Percentiles rank a stretch among this genome's conserved stretches.
These are phyloP conservation scores for Coecobrya sp. DNA, from an alignment of 2,888 invertebrate genomes.

Conservation along the genomic window DNA sequence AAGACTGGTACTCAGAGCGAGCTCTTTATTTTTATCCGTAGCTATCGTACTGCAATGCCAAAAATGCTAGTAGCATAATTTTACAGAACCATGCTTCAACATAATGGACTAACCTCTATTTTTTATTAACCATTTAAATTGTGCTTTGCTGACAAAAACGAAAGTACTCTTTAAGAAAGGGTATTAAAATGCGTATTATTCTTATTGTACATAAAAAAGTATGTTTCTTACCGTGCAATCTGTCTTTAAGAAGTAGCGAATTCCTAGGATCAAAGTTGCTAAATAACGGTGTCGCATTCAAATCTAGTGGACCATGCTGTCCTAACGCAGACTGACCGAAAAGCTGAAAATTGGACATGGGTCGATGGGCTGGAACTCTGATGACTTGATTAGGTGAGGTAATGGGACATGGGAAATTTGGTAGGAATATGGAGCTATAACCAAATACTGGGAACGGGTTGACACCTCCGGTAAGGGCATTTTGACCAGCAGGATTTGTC, in stretches of 20 bases:
- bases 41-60: slow-evolving; percentile 8
- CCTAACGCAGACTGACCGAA: slow-evolving; percentile 86
- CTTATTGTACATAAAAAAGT: no score
- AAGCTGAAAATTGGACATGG: slow-evolving; percentile 88
- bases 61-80: not conserved
- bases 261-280: slow-evolving; percentile 86
- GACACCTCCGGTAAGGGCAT: slow-evolving; percentile 73
- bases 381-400: slow-evolving; percentile 87
- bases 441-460: slow-evolving; percentile 86
- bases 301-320: slow-evolving; percentile 84
- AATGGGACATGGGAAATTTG: slow-evolving; percentile 86
- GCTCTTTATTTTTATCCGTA: slow-evolving; percentile 12
- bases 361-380: slow-evolving; percentile 90
- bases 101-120: no score
- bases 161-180: no score
- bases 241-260: slow-evolving; percentile 86
- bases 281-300: slow-evolving; percentile 86
- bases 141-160: no score
- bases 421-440: slow-evolving; percentile 86
- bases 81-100: not conserved
- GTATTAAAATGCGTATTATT: no score
- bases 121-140: no score
- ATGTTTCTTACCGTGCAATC: slow-evolving; percentile 86
- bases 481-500: slow-evolving; percentile 62
- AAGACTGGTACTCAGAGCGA: slow-evolving; percentile 11